Percentiles rank a stretch among this genome's conserved stretches.
Evolutionary conservation across 64 coral and sea anemone species (phyloP).

Genomic region (Actinia equina): DNA sequence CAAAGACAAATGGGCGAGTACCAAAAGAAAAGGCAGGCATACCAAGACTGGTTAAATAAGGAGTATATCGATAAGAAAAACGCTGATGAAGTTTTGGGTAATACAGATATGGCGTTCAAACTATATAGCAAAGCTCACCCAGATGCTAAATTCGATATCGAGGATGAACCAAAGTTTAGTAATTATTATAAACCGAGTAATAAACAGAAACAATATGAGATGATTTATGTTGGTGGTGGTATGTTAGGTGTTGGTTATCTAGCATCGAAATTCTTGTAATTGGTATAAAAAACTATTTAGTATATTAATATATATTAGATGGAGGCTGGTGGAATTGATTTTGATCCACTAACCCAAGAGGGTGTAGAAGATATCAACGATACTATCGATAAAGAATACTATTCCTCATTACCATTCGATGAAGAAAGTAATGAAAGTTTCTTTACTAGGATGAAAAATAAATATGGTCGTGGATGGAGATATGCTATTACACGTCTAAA

Average conservation of each 20-base stretch:
- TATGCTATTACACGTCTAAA: too few species aligned
- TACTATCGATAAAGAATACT: too few species aligned
- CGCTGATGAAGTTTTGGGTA: not conserved
- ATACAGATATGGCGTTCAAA: not conserved
- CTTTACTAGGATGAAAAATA: too few species aligned
- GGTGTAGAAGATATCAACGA: too few species aligned
- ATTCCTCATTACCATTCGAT: too few species aligned
- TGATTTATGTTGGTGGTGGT: constrained; percentile 1
- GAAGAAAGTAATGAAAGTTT: too few species aligned
- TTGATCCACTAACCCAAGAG: too few species aligned
- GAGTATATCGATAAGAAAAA: not conserved
- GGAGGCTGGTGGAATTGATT: too few species aligned
- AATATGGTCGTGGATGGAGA: too few species aligned
- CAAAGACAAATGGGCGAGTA: not conserved
- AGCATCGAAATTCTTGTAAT: not conserved
- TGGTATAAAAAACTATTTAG: too few species aligned
- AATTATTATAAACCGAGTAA: constrained; percentile 24
- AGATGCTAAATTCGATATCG: not conserved
- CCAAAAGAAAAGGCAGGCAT: not conserved
- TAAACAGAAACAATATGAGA: not conserved
- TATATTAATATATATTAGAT: too few species aligned
- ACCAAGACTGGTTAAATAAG: not conserved
- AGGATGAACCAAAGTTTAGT: not conserved
- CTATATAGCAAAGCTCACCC: not conserved
- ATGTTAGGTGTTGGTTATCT: not conserved